Conservation (phyloP, 2,797 vertebrate species). For the Falco rusticolus region DNA sequence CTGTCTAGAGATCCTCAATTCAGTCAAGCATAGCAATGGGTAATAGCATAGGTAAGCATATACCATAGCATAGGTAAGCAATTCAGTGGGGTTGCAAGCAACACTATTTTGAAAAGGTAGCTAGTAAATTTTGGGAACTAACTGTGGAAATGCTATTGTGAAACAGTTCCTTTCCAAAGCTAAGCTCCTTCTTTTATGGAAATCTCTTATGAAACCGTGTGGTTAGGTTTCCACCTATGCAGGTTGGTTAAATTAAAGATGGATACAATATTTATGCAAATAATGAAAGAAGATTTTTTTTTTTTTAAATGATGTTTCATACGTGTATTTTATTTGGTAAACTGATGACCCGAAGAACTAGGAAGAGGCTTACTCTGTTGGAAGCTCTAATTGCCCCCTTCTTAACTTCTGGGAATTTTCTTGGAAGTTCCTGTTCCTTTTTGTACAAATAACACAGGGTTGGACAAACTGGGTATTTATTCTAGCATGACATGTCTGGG, state of each 20-base stretch:
- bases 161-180: background rate
- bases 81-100: background rate
- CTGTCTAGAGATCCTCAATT: background rate
- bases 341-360: background rate
- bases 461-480: background rate
- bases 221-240: background rate
- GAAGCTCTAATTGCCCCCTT: background rate
- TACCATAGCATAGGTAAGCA: background rate
- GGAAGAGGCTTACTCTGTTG: background rate
- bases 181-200: background rate
- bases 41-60: no score
- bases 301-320: background rate
- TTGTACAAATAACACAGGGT: background rate
- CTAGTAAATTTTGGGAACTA: background rate
- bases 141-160: background rate
- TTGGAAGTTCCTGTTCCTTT: background rate
- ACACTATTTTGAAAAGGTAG: background rate
- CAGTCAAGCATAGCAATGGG: background rate
- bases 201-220: background rate
- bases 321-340: background rate
- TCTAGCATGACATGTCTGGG: background rate
- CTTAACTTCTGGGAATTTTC: background rate
- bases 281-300: background rate
- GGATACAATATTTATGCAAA: background rate
- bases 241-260: background rate